These are phyloP conservation scores for Crax fasciolata DNA, from an alignment of 2,797 vertebrate species.

Conservation along the genomic window DNA sequence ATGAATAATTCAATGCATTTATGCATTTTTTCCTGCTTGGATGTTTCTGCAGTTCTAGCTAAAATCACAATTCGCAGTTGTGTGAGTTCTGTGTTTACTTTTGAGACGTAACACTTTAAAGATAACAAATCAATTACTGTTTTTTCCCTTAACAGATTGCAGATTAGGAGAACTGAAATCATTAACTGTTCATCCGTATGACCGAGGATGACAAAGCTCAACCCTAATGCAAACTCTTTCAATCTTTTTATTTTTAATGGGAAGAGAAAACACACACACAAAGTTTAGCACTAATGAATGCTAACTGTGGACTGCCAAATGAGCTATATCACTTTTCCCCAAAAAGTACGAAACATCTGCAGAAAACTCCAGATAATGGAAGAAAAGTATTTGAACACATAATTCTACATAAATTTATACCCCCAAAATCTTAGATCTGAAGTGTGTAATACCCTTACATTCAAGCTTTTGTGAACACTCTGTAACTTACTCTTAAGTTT, in stretches of 20 bases:
- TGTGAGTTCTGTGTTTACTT: slow-evolving; percentile 38
- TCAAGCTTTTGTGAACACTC: background rate
- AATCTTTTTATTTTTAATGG: background rate
- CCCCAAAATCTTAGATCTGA: background rate
- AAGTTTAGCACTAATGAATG: background rate
- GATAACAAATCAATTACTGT: slow-evolving; percentile 30
- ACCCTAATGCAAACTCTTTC: background rate
- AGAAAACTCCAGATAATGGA: background rate
- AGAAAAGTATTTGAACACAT: background rate
- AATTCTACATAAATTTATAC: background rate
- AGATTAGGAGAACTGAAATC: slow-evolving; percentile 49
- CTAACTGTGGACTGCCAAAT: background rate
- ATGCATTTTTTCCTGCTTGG: background rate
- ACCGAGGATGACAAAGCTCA: background rate
- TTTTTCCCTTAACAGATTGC: slow-evolving; percentile 8
- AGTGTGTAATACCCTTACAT: background rate
- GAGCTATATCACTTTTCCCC: background rate
- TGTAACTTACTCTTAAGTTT: slow-evolving; percentile 6
- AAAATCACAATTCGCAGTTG: slow-evolving; percentile 38
- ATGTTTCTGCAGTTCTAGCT: slow-evolving; percentile 27
- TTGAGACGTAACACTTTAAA: slow-evolving; percentile 36
- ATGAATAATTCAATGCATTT: slow-evolving; percentile 43
- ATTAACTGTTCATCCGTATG: background rate
- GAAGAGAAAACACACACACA: accelerated
- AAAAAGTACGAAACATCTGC: background rate